Conservation (phyloP, 2,888 invertebrate species). For the Drosophila gaucha region DNA sequence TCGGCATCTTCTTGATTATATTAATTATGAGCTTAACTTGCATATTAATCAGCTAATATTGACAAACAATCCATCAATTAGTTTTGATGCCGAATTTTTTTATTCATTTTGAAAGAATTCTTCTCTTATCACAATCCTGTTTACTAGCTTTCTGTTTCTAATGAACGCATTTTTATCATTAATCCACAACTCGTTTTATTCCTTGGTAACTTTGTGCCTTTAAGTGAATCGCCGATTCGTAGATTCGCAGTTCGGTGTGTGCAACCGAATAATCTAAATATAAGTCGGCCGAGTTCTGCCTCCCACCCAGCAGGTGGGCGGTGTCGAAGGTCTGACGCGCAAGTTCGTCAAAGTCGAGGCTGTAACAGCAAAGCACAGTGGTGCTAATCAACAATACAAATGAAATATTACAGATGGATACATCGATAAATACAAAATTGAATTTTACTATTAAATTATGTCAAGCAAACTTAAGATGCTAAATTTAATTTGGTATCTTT, state of each 20-base stretch:
- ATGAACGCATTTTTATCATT: constrained; percentile 1
- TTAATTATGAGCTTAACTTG: too few species aligned
- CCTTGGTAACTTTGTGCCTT: background rate
- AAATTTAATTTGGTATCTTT: too few species aligned
- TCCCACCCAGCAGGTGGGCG: background rate
- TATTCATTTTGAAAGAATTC: background rate
- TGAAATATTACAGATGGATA: background rate
- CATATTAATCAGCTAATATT: background rate
- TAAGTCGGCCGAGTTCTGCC: constrained; percentile 14
- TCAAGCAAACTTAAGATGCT: too few species aligned
- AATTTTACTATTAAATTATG: too few species aligned
- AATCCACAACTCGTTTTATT: background rate
- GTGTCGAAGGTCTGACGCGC: constrained; percentile 34
- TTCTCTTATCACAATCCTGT: constrained; percentile 6
- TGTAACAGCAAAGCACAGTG: constrained; percentile 30
- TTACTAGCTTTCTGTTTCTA: background rate
- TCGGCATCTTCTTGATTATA: too few species aligned
- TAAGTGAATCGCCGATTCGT: background rate
- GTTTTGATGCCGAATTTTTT: background rate
- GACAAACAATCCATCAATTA: constrained; percentile 10
- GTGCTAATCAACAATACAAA: background rate
- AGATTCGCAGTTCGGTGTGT: constrained; percentile 16
- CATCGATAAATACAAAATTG: too few species aligned
- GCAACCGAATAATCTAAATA: constrained; percentile 31
- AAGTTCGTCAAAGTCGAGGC: constrained; percentile 63